Evolutionary conservation across 2,888 invertebrate genomes (phyloP).

Genomic region (Acleris cristana): DNA sequence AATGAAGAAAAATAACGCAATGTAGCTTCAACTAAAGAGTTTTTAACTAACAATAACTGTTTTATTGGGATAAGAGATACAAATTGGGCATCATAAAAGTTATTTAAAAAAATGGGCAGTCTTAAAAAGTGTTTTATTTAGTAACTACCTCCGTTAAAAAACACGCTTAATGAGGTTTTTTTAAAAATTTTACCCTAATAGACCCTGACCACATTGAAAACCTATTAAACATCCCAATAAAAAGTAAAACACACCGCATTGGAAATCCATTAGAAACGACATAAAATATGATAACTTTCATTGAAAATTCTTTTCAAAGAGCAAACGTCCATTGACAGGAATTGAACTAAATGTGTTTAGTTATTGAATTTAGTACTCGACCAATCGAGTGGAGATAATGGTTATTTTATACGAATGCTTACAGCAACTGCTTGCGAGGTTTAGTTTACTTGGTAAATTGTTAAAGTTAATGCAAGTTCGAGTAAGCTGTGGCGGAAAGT

Average conservation of each 20-base stretch:
- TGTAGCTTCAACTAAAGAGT: too few species aligned
- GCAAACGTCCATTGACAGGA: constrained; percentile 35
- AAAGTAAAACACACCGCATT: constrained; percentile 14
- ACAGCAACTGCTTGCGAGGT: constrained; percentile 26
- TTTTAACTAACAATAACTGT: too few species aligned
- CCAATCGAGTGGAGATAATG: constrained; percentile 34
- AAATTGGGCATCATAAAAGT: too few species aligned
- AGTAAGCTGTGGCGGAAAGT: background rate
- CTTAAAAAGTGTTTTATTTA: too few species aligned
- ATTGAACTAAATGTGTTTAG: constrained; percentile 32
- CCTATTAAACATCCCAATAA: background rate
- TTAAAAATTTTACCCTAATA: too few species aligned
- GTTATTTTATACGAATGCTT: constrained; percentile 29
- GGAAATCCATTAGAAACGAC: constrained; percentile 25
- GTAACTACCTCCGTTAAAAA: too few species aligned
- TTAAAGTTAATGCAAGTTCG: background rate
- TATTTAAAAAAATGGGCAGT: too few species aligned
- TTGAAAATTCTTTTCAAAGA: constrained; percentile 32
- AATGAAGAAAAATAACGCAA: too few species aligned
- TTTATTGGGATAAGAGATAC: too few species aligned
- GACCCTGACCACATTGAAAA: background rate
- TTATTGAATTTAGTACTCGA: constrained; percentile 29
- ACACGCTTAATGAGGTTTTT: too few species aligned
- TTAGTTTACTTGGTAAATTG: constrained; percentile 14
- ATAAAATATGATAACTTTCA: constrained; percentile 35